A percentile compares a stretch with the other conserved stretches of the same genome.
These are phyloP conservation scores for Leptopilina clavipes DNA, from an alignment of 1,140 invertebrate genomes.

Conservation along the genomic window DNA sequence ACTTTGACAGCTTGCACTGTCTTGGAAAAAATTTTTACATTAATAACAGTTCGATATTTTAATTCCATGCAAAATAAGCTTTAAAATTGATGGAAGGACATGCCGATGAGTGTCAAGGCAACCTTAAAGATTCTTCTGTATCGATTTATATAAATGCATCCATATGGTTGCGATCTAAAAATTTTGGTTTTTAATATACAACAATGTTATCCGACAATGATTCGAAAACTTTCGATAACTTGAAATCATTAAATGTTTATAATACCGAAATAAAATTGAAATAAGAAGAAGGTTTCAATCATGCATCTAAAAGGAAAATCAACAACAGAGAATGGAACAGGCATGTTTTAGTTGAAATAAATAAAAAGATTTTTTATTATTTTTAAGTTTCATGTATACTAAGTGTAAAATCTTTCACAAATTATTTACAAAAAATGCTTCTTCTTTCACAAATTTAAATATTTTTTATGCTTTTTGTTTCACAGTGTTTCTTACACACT, in stretches of 20 bases:
- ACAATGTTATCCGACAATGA: constrained; percentile 55
- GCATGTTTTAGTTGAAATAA: not conserved
- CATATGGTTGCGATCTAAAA: constrained; percentile 53
- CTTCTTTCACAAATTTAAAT: not conserved
- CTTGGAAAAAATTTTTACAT: too few species aligned
- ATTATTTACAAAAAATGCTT: not conserved
- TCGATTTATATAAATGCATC: constrained; percentile 38
- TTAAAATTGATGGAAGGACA: constrained; percentile 48
- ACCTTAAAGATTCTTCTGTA: too few species aligned
- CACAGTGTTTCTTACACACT: not conserved
- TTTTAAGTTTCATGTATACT: not conserved
- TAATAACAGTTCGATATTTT: too few species aligned
- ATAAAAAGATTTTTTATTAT: too few species aligned
- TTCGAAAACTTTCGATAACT: constrained; percentile 51
- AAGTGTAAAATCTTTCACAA: not conserved
- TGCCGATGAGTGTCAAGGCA: not conserved
- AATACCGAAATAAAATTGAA: constrained; percentile 42
- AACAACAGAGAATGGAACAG: not conserved
- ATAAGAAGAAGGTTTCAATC: constrained; percentile 60
- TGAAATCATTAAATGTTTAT: constrained; percentile 48
- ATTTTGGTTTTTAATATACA: constrained; percentile 51
- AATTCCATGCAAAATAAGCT: too few species aligned
- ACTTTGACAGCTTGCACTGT: too few species aligned
- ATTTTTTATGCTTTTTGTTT: not conserved
- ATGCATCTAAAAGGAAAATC: constrained; percentile 52